These are phyloP conservation scores for Aleadryas rufinucha DNA, from an alignment of 2,113 vertebrate genomes.

Conservation along the genomic window DNA sequence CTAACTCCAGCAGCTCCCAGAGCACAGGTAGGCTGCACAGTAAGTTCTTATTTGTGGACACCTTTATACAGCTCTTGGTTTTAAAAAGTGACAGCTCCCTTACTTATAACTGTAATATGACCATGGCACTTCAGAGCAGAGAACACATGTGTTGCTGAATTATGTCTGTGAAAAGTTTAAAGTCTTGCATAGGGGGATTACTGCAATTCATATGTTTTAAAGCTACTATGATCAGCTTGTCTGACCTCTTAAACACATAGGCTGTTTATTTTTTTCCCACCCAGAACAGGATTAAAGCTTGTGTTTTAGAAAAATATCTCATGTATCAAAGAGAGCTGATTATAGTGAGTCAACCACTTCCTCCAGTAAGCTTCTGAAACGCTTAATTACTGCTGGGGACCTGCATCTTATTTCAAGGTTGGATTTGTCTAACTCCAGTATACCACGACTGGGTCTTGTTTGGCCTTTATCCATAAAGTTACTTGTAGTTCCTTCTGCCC, in stretches of 20 bases:
- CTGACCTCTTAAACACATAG: neutral
- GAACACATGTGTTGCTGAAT: neutral
- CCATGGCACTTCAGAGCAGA: neutral
- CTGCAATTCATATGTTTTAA: neutral
- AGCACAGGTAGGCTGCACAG: neutral
- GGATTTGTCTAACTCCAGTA: neutral
- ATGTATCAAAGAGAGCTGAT: conserved; percentile 2
- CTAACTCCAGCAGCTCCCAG: neutral
- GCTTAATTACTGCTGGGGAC: neutral
- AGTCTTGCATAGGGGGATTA: neutral
- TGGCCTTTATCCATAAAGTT: neutral
- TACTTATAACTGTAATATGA: neutral
- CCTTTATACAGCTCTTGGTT: neutral
- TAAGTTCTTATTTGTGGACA: neutral
- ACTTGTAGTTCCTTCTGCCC: neutral
- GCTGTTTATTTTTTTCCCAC: neutral
- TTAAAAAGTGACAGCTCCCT: neutral
- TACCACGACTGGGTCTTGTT: neutral
- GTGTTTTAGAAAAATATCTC: neutral
- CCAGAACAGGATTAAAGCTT: neutral
- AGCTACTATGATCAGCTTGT: neutral
- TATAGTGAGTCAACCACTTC: neutral
- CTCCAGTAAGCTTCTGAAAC: neutral
- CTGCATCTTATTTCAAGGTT: neutral
- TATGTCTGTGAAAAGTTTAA: neutral